These are phyloP conservation scores for Notamacropus eugenii DNA, from an alignment of 2,797 vertebrate species.

Conservation along the genomic window DNA sequence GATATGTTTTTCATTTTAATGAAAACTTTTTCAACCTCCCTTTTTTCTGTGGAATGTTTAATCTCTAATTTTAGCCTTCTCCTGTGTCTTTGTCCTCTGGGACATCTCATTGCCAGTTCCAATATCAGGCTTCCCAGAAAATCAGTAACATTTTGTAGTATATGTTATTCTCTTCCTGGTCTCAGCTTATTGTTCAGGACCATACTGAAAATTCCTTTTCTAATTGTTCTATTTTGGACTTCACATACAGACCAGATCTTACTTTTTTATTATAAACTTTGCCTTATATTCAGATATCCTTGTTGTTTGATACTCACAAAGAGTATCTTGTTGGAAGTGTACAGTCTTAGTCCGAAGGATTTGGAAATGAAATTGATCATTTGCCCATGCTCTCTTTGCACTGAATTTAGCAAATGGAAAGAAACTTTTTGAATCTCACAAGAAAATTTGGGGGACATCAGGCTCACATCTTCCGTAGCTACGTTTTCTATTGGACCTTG, in stretches of 20 bases:
- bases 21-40: constrained; percentile 30
- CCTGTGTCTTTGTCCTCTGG: constrained; percentile 32
- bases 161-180: neutral
- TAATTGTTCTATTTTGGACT: neutral
- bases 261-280: neutral
- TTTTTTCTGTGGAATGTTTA: constrained; percentile 42
- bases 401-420: neutral
- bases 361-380: neutral
- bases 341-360: neutral
- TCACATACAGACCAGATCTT: neutral
- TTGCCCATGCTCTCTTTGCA: neutral
- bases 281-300: neutral
- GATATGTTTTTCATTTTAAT: constrained; percentile 47
- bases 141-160: constrained; percentile 48
- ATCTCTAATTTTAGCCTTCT: constrained; percentile 57
- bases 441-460: neutral
- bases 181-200: neutral
- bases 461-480: neutral
- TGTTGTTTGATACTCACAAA: constrained; percentile 23
- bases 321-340: neutral
- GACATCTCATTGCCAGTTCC: constrained; percentile 1
- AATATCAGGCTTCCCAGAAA: neutral
- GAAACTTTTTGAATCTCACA: neutral
- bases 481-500: neutral
- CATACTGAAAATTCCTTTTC: neutral